Base-by-base conservation (phyloP, 2,797 vertebrate genomes). In the Threskiornis aethiopicus region DNA sequence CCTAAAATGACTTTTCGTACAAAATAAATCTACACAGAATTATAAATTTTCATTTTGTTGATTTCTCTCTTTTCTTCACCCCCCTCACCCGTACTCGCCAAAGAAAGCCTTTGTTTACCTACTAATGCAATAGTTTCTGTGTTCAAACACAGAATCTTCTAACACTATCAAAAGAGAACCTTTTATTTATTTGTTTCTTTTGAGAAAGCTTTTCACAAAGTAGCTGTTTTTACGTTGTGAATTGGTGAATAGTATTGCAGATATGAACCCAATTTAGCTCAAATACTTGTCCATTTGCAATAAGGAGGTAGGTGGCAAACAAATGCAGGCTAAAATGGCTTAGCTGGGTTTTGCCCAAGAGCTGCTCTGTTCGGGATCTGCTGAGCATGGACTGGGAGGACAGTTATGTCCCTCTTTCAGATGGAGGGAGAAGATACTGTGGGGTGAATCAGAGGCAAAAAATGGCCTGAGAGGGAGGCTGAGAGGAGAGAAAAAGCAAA, bases 81-180 rank as follows among this genome's bases (percentile, higher is more conserved):
- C 3, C 10, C 4, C 7, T 46, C 6, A 29, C 2, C 6, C 4
- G 2, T 5, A 21, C 28, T 51, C 4, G 3, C 22, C 16, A 41
- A 77, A 73, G 22, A 47, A 46, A 42, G 5, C 26, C 4, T 55
- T 62, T 44, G 31, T 64, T 73, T 55, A 19, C 16, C 31, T 46
- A 16, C 44, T 29, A 28, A 7, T 20, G 25, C 16, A n/a, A 8
- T 28, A 54, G 14, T 14, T 65, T 13, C 16, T 49, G 9, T 46
- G 25, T 62, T 87, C 35, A 70, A 73, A 73, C 17, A 62, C 24
- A 80, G 35, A 80, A n/a, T 54, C 5, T 0, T 21, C 21, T 51
- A 67, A 55, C 22, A 35, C 2, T 1, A 24, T 29, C 19, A 59
- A 57, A 73, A 65, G 16, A 19, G 21, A 69, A 51, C 2, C 1